A percentile compares a stretch with the other conserved stretches of the same genome.
Evolutionary conservation across 1,140 invertebrate genomes (phyloP).

Genomic region (Mizuhopecten yessoensis): DNA sequence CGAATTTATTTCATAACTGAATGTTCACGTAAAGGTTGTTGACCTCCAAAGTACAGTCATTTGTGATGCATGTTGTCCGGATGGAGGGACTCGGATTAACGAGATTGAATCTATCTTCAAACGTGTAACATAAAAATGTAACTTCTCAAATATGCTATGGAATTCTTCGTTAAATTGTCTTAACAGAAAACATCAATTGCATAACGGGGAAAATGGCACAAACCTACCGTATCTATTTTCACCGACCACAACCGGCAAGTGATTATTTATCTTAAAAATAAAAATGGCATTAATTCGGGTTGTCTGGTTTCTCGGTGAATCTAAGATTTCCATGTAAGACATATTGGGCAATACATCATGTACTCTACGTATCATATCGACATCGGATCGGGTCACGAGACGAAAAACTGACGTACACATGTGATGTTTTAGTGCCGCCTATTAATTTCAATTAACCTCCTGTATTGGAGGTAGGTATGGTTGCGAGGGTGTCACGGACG

Average conservation of each 20-base stretch:
- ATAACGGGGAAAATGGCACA: neutral
- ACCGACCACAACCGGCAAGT: neutral
- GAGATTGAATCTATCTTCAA: neutral
- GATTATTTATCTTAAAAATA: constrained; percentile 28
- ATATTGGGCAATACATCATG: neutral
- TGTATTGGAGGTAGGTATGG: neutral
- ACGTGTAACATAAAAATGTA: neutral
- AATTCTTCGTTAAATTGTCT: neutral
- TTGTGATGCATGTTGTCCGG: too few relatives aligned
- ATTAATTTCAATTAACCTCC: neutral
- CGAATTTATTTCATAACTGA: too few relatives aligned
- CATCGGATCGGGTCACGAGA: neutral
- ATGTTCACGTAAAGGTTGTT: too few relatives aligned
- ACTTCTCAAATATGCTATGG: neutral
- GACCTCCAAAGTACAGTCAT: too few relatives aligned
- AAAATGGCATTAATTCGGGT: neutral
- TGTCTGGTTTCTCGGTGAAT: neutral
- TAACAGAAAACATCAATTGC: neutral
- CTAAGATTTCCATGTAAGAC: constrained; percentile 33
- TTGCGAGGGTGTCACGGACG: neutral
- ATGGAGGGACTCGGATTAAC: too few relatives aligned
- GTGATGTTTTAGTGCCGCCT: neutral
- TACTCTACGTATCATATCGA: neutral
- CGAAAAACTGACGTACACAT: neutral
- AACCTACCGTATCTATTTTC: neutral